Base-by-base conservation (phyloP, 1,140 invertebrate species). In the Bombus confusus region DNA sequence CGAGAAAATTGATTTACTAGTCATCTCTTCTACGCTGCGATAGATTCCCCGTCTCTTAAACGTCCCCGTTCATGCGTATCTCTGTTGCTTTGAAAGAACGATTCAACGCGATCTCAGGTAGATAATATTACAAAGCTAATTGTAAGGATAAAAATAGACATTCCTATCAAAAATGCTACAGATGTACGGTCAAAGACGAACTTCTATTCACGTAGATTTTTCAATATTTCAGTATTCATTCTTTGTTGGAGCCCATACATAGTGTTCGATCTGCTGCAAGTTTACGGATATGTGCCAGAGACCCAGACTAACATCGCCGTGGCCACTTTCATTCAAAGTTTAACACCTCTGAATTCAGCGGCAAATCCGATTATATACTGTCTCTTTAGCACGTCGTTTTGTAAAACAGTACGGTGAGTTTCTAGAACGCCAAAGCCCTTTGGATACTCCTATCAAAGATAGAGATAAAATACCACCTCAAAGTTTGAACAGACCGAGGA, bases 161-260 rank as follows among this genome's bases (percentile, higher is more conserved):
- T 13, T n/a, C 12, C 1, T 62, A 22, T 52, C 0, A 8, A 22
- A 22, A 52, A 22, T 52, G 47, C 18, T 52, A 22, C 47, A n/a
- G 0, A 12, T n/a, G 3, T 62, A 28, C 10, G 8, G 18, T 66
- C 31, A 66, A 66, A 34, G 31, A 25, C 31, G 18, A 25, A 4
- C 9, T 12, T 34, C 1, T 22, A 22, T 37, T 37, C 22, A 37
- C 0, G 31, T 34, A 8, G n/a, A 31, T 82, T 1, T 41, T 87
- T 69, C 13, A 88, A 88, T 92, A 85, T 96, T 96, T 28, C 96
- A 99, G 98, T 99, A 28, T 99, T 99, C 95, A 97, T 99, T 77
- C 93, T 99, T 6, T 99, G 98, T 95, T 99, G 98, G 98, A 98
- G 98, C 88, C 99, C 99, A 0, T 99, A 98, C 94, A 98, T 99